Base-by-base conservation (phyloP, 2,113 vertebrate species). In the Gymnogyps californianus region DNA sequence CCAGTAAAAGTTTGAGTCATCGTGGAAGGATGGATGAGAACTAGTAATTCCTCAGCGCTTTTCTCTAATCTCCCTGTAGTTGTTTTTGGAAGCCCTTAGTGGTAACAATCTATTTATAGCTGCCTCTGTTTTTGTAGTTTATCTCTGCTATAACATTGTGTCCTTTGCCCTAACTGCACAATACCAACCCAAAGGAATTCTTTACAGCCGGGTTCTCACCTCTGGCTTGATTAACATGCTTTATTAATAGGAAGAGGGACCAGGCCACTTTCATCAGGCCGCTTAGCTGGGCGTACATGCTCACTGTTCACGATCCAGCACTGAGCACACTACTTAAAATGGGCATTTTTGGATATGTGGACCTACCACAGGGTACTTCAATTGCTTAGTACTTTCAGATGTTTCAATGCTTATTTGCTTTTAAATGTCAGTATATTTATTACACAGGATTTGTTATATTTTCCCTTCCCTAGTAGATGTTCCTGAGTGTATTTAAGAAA, bases 51-150 rank as follows among this genome's bases (percentile, higher is more conserved):
- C 71, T 85, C 61, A 28, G 40, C 0, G 17, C 24, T 42, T 95
- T 87, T 82, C 78, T 78, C 64, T 85, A 67, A 93, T 85, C 72
- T 76, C n/a, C 10, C 49, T 64, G 16, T 26, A 49, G 2, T 38
- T 91, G 61, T 62, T 94, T 93, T 93, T 89, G 79, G 96, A 96
- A 95, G 42, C 61, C 21, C 54, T 54, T 58, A 71, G 46, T 4
- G 2, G 46, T 75, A 83, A 42, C 67, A 42, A 49, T 69, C 94
- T 97, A 96, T 97, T 97, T 96, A 97, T 96, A 96, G 90, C 28
- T 89, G 76, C 36, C 17, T n/a, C 42, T 67, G 51, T 1, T 83
- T 96, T 90, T 89, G 77, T 72, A 89, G 59, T 92, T 92, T 96
- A 67, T 91, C 76, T 95, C 85, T 83, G 46, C 71, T 77, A 24